Base-by-base conservation (phyloP, 2,113 vertebrate species). In the Alethe castanea region DNA sequence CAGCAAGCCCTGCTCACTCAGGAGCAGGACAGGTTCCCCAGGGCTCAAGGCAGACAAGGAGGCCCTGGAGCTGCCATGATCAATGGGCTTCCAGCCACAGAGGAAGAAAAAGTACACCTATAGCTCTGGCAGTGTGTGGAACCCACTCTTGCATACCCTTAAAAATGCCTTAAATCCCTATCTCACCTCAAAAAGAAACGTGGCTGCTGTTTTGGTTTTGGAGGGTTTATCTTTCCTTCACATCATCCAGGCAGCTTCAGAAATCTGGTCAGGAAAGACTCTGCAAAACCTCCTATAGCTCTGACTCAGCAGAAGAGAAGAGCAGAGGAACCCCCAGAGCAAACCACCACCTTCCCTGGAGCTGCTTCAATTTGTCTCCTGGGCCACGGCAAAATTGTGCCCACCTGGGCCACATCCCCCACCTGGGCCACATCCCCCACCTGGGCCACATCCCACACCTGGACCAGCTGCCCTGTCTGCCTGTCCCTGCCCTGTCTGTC, bases 11-110 rank as follows among this genome's bases (percentile, higher is more conserved):
- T 2, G 4, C 72, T 79, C n/a, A 19, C 3, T 1, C 3, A 2
- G 22, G 47, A 66, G 18, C 15, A 2, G 71, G 40, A 56, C 44
- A 4, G 3, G 26, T 0, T 35, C 23, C 25, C 50, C 36, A 11
- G 6, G 12, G 26, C 19, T 26, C 14, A 6, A 18, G 35, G 26
- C 38, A 88, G 25, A 12, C 23, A 7, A 14, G 5, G n/a, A 36
- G 9, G 15, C 16, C 45, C 35, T 6, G 4, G 52, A 61, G 42
- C 70, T 66, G 40, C 22, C 3, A 12, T 0, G 1, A 8, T 5
- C 7, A 0, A 14, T 19, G 25, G 5, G 2, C 11, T 42, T 56
- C 6, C 19, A 81, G 20, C 26, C 48, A 25, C 28, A 36, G 9
- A 45, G 9, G 14, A 48, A 14, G 4, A 12, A 53, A 61, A 60